Conservation (phyloP, 2,797 vertebrate species). For the Scolopax bukidnonensis region DNA sequence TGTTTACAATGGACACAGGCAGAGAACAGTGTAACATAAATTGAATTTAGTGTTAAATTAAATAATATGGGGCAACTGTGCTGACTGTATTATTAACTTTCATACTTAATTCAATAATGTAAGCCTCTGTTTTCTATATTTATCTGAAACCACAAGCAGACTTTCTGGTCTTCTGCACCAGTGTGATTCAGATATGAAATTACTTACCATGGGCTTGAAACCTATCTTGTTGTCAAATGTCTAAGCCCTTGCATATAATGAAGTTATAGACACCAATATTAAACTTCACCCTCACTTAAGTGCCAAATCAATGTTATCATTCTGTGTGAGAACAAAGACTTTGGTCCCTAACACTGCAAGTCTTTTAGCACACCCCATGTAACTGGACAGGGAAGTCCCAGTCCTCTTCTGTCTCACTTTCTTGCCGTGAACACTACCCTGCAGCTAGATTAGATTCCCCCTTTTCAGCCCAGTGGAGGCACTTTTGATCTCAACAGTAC, state of each 20-base stretch:
- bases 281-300: not conserved
- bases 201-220: not conserved
- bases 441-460: not conserved
- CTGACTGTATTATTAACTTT: slow-evolving; percentile 47
- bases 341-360: not conserved
- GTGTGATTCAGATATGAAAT: not conserved
- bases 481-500: not conserved
- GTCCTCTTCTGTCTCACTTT: not conserved
- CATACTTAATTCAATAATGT: slow-evolving; percentile 36
- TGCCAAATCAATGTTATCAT: not conserved
- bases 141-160: slow-evolving; percentile 10
- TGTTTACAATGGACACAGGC: slow-evolving; percentile 22
- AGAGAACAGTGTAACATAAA: slow-evolving; percentile 27
- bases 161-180: not conserved
- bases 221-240: not conserved
- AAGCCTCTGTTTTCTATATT: slow-evolving; percentile 7
- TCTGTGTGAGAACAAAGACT: not conserved
- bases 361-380: not conserved
- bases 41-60: slow-evolving; percentile 59
- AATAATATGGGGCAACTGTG: not conserved
- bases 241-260: not conserved
- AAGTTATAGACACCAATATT: not conserved
- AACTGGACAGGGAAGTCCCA: not conserved
- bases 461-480: not conserved
- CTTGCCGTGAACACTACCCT: not conserved